Base-by-base conservation (phyloP, 2,113 vertebrate genomes). In the Cavia porcellus region DNA sequence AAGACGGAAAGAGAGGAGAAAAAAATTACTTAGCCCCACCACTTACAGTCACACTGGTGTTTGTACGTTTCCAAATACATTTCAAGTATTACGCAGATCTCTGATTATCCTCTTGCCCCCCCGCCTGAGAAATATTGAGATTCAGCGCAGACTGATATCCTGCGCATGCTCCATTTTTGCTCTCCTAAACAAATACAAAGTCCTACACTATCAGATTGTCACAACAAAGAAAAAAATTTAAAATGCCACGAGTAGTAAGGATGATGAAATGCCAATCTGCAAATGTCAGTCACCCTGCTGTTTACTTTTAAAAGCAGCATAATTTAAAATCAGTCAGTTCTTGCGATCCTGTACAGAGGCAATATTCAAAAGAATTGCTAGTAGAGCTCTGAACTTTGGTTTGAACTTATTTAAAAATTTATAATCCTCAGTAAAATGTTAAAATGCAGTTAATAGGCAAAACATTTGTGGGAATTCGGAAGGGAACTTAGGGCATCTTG, bases 401-500 rank as follows among this genome's bases (percentile, higher is more conserved):
- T 77, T 96, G 95, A 97, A 94, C 96, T 92, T 45, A 55, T 90
- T 97, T 92, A 97, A 97, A 97, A 96, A 96, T 97, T 74, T 92
- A 96, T 97, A 95, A 94, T 79, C 66, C 81, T 94, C 79, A 14
- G 59, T 22, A 52, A 83, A 96, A 94, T 86, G 82, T 90, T 85
- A 95, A 97, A 90, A 89, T n/a, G 87, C 82, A 74, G 38, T 61
- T 94, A 75, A 72, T 13, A 86, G 62, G 35, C 57, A 86, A 93
- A 95, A 91, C 0, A 0, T 61, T 59, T 64, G 24, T 74, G 55
- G 59, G 3, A 12, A 62, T 92, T 95, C 42, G 70, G 64, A 82
- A 74, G 47, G 64, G 66, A 92, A 64, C 25, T 85, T 55, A 77
- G 4, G 28, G 85, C 55, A 45, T 38, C 20, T 52, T 38, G 3